Base-by-base conservation (phyloP, 2,113 vertebrate genomes). In the Gymnogyps californianus region DNA sequence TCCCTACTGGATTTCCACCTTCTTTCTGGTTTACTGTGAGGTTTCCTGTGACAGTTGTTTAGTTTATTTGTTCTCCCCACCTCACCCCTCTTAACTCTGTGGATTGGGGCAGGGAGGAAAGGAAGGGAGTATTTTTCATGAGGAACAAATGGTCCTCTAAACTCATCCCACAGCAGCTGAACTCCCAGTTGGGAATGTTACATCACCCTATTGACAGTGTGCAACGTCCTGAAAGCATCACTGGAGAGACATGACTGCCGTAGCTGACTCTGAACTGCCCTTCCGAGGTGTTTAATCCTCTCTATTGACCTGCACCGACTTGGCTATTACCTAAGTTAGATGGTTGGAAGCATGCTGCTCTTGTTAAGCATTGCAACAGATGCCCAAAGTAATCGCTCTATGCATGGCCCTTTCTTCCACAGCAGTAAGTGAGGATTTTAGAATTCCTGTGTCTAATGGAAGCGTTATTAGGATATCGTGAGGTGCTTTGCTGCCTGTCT, bases 401-500 rank as follows among this genome's bases (percentile, higher is more conserved):
- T n/a, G 42, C 8, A 4, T 25, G 28, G 28, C 22, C 31, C 29
- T 72, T 79, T 64, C 70, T 89, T 85, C 44, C 83, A 81, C 25
- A 89, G 54, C 31, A 81, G 1, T 62, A 79, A 87, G 16, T 38
- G 51, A 29, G 14, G 47, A 61, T 89, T 93, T 87, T 79, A 83
- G 58, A 87, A 85, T 79, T 89, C 47, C 52, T 72, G 38, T 79
- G 40, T 76, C 81, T 94, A 94, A 96, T 76, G 84, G 96, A 85
- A 81, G 9, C 59, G 36, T 65, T 79, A 57, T 91, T 79, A 91
- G 77, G 81, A 49, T 96, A 91, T 44, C 1, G 7, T 52, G 58
- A 94, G 70, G 61, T 94, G 78, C 93, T 86, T 88, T 83, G 58
- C 83, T 9, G 21, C 71, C 49, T 72, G 31, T 79, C 70, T 93